Evolutionary conservation across 2,797 vertebrate genomes (phyloP), one percentile per base, ranked within the genome.

Genomic region (Molossus molossus): DNA sequence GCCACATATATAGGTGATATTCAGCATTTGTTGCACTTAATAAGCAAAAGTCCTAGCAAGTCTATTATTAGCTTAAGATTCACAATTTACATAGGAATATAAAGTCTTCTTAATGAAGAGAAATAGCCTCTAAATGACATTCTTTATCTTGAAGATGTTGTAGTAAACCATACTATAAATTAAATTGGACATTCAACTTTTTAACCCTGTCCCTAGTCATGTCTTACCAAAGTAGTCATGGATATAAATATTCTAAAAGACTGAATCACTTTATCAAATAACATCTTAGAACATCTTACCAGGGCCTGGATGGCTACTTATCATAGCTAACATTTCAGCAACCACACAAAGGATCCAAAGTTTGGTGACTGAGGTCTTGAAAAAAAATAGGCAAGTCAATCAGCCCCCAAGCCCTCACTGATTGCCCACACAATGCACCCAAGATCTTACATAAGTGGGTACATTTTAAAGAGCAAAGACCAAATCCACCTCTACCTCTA

Each of bases 21-120:
- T 95, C 57, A 75, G 82, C 25, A 9, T 88, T 91, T 67, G 25
- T 80, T 90, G 70, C 27, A 93, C 40, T 94, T 93, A 93, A 90
- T 84, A 93, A 91, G 55, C 17, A 94, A 88, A 97, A 88, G 37
- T 80, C 25, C 3, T 79, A 70, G 75, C 50, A 94, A 91, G 40
- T 77, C 37, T 95, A 86, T 86, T 94, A 94, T 90, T 70, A 82
- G 65, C 69, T 97, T 94, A 73, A 14, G 88, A 91, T 94, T 96
- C 94, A 33, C 69, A 91, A 70, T 81, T 91, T 62, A 92, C 57
- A 75, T 37, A 72, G 29, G 33, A 85, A 72, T 94, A 81, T 83
- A 37, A 45, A 82, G 17, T 86, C 64, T 90, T 84, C 70, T 92
- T 83, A 92, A 80, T 81, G 64, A 96, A 94, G 79, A 95, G 14